Percentiles rank a stretch among this genome's conserved stretches.
Conservation (phyloP, 2,113 vertebrate genomes). For the Toxotes jaculatrix region DNA sequence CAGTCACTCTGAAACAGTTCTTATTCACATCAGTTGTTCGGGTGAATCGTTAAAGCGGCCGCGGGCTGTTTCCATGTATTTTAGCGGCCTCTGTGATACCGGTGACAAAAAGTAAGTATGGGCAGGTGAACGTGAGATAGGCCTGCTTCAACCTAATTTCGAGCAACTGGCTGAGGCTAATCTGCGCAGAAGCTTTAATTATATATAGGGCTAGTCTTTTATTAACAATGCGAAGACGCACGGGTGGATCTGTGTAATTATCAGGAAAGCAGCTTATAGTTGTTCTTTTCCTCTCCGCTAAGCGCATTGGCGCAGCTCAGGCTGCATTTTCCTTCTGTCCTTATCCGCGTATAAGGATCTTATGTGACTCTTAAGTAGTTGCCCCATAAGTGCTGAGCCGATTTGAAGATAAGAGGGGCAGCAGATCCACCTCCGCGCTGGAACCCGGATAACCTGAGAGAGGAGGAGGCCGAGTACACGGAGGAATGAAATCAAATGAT, state of each 20-base stretch:
- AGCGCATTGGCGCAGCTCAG: slow-evolving; percentile 82
- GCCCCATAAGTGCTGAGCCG: slow-evolving; percentile 77
- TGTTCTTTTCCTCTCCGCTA: slow-evolving; percentile 80
- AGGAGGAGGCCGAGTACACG: slow-evolving; percentile 13
- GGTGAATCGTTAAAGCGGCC: background rate
- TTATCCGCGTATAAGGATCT: slow-evolving; percentile 75
- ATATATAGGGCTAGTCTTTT: slow-evolving; percentile 79
- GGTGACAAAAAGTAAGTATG: slow-evolving; percentile 45
- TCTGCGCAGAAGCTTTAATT: slow-evolving; percentile 79
- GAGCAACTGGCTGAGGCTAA: slow-evolving; percentile 52
- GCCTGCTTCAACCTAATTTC: slow-evolving; percentile 51
- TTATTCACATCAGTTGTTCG: background rate
- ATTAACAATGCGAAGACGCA: slow-evolving; percentile 80
- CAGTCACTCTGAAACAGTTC: background rate
- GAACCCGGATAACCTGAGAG: slow-evolving; percentile 32
- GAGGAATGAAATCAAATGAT: background rate
- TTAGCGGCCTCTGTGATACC: slow-evolving; percentile 2
- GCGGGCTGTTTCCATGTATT: background rate
- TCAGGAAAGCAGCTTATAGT: slow-evolving; percentile 81
- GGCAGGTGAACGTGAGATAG: slow-evolving; percentile 63
- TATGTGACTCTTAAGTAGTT: slow-evolving; percentile 82
- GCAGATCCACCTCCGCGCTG: slow-evolving; percentile 53
- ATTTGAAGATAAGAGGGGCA: slow-evolving; percentile 73
- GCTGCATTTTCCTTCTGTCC: slow-evolving; percentile 81
- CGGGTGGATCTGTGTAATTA: slow-evolving; percentile 84